Evolutionary conservation across 2,888 invertebrate species (phyloP).

Genomic region (Phoenoteleia sp.): DNA sequence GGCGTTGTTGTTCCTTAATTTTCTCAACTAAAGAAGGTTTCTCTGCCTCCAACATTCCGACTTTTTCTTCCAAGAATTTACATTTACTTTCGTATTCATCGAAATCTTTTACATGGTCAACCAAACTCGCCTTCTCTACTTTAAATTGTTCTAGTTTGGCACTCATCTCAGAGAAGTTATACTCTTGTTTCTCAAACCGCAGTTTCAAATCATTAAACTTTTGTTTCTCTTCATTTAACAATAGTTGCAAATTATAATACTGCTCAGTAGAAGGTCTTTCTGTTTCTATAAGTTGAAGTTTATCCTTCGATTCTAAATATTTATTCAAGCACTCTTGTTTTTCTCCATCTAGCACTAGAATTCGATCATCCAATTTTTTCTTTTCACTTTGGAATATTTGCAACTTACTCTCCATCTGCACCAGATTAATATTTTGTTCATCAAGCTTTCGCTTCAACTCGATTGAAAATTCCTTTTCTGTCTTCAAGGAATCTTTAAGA

Average conservation of each 20-base stretch:
- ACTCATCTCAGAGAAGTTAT: constrained; percentile 21
- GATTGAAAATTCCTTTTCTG: background rate
- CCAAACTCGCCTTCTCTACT: constrained; percentile 7
- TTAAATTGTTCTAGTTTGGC: constrained; percentile 5
- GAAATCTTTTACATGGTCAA: constrained; percentile 20
- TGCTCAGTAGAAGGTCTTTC: background rate
- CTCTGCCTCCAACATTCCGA: background rate
- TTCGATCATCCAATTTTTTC: background rate
- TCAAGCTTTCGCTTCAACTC: background rate
- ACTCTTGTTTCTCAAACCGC: constrained; percentile 25
- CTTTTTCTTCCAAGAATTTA: constrained; percentile 4
- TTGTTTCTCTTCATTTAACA: constrained; percentile 10
- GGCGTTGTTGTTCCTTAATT: background rate
- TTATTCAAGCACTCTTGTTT: constrained; percentile 30
- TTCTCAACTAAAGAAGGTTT: background rate
- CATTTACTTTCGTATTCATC: background rate
- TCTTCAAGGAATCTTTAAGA: background rate
- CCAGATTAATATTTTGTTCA: background rate
- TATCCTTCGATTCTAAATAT: constrained; percentile 2
- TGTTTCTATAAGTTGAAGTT: background rate
- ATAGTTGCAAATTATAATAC: background rate
- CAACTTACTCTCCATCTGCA: background rate
- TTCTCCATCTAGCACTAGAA: background rate
- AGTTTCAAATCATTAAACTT: constrained; percentile 9
- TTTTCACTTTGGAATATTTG: background rate